phyloP scores from a whole-genome alignment of 2,113 vertebrate species.

The Lasiurus cinereus region DNA sequence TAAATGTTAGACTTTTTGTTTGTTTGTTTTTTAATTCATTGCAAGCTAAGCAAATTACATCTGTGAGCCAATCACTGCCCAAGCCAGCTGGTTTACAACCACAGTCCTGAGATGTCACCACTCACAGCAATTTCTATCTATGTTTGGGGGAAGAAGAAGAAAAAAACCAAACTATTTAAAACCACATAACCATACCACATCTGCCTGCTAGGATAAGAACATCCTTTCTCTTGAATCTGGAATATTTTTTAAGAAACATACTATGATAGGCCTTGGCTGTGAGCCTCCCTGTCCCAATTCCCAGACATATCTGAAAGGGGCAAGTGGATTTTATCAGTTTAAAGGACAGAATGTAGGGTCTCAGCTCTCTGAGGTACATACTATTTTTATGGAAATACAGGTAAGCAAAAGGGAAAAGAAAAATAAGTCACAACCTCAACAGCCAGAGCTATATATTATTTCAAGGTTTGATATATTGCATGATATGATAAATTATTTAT shows the following conservation, averaged over 20 bases:
- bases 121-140: neutral
- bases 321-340: neutral
- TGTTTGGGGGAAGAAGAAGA: neutral
- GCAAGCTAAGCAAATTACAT: slow-evolving; percentile 43
- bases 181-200: neutral
- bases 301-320: neutral
- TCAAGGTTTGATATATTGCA: neutral
- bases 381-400: neutral
- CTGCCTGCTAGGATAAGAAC: neutral
- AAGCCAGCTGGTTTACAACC: neutral
- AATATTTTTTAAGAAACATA: neutral
- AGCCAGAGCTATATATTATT: neutral
- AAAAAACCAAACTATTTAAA: neutral
- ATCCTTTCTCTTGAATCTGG: neutral
- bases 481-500: neutral
- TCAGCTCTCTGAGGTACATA: neutral
- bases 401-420: neutral
- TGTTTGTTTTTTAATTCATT: neutral
- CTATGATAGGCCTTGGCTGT: neutral
- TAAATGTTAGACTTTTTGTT: neutral
- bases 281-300: neutral
- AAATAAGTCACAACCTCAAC: neutral
- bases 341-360: neutral
- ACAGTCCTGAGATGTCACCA: slow-evolving; percentile 13
- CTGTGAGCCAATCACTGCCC: slow-evolving; percentile 48